Conservation (phyloP, 2,888 invertebrate genomes). For the Eustalomyia histrio region DNA sequence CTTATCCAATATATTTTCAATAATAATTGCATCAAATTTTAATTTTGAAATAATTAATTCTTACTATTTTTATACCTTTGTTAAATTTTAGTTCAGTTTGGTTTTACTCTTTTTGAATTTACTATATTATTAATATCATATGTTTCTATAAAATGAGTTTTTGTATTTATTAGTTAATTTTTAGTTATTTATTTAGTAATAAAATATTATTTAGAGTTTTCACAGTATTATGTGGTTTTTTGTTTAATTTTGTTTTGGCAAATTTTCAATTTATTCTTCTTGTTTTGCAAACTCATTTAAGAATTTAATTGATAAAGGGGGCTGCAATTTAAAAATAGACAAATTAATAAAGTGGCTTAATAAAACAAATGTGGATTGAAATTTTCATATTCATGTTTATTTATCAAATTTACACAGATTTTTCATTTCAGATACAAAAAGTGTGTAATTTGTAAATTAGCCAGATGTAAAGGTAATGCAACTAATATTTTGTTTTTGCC, state of each 20-base stretch:
- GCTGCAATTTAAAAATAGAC: constrained; percentile 43
- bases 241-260: constrained; percentile 17
- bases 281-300: constrained; percentile 6
- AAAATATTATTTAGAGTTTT: constrained; percentile 56
- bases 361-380: not conserved
- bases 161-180: constrained; percentile 10
- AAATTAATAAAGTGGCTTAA: constrained; percentile 22
- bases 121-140: constrained; percentile 5
- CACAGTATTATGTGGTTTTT: constrained; percentile 61
- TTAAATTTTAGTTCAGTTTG: not conserved
- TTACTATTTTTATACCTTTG: no score
- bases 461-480: no score
- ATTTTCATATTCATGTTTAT: not conserved
- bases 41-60: no score
- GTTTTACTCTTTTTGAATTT: constrained; percentile 3
- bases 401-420: not conserved
- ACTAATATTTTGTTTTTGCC: no score
- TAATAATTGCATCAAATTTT: no score
- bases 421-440: not conserved
- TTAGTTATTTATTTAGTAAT: constrained; percentile 3
- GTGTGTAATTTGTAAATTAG: no score
- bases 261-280: constrained; percentile 5
- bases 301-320: constrained; percentile 23
- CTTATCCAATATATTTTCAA: no score
- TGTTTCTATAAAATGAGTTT: constrained; percentile 20